These are phyloP conservation scores for Apodemus speciosus DNA, from an alignment of 2,113 vertebrate species.

Conservation along the genomic window DNA sequence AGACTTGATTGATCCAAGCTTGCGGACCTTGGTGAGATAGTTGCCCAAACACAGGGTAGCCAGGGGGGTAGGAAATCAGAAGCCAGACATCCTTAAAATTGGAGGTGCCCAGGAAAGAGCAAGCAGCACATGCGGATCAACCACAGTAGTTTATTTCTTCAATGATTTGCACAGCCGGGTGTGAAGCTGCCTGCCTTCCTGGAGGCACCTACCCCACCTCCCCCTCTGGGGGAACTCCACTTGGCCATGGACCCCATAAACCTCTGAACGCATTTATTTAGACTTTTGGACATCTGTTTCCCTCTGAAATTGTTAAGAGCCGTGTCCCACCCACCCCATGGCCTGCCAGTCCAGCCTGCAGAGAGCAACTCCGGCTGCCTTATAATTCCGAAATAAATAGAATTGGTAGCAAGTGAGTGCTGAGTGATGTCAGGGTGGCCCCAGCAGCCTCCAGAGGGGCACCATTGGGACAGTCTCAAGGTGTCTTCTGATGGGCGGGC, in stretches of 20 bases:
- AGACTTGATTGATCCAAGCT: too few species aligned
- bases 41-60: too few species aligned
- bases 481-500: neutral
- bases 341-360: conserved; percentile 27
- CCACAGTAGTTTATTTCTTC: neutral
- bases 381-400: conserved; percentile 84
- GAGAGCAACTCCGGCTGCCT: neutral
- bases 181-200: neutral
- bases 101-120: too few species aligned
- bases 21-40: too few species aligned
- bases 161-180: neutral
- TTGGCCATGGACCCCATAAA: neutral
- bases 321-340: conserved; percentile 7
- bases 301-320: conserved; percentile 46
- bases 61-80: too few species aligned
- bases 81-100: too few species aligned
- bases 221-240: neutral
- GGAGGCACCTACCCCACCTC: neutral
- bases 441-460: conserved; percentile 69
- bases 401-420: conserved; percentile 74
- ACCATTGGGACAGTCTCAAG: conserved; percentile 75
- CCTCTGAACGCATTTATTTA: conserved; percentile 22
- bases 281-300: conserved; percentile 41
- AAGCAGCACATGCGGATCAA: neutral
- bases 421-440: conserved; percentile 72